phyloP scores from a whole-genome alignment of 2,888 invertebrate species.

The Drosophila anomelani region DNA sequence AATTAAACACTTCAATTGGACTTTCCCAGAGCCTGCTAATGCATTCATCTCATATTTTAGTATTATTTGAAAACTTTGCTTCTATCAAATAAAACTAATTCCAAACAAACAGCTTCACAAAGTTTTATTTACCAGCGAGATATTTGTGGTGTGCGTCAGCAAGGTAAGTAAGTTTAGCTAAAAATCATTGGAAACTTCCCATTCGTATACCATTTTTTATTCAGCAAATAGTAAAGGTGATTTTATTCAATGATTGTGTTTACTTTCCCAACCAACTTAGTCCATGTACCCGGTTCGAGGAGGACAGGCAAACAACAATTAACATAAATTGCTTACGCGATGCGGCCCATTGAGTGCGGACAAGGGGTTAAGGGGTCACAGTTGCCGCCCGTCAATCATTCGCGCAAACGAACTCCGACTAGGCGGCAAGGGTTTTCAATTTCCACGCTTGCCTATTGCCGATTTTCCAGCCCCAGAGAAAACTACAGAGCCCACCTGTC shows the following conservation, averaged over 20 bases:
- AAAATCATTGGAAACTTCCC: constrained; percentile 5
- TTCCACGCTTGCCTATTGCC: constrained; percentile 20
- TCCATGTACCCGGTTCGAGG: constrained; percentile 5
- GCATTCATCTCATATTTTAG: neutral
- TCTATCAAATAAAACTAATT: neutral
- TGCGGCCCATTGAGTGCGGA: constrained; percentile 59
- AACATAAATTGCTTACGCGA: constrained; percentile 67
- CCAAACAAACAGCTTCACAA: neutral
- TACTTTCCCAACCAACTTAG: neutral
- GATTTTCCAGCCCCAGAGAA: constrained; percentile 14
- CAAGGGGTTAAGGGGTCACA: constrained; percentile 50
- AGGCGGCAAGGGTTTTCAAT: constrained; percentile 24
- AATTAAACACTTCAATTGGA: neutral
- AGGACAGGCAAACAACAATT: constrained; percentile 50
- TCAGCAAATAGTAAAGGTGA: neutral
- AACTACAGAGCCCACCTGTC: constrained; percentile 57
- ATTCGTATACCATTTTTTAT: neutral
- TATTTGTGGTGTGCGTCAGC: neutral
- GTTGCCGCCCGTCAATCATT: constrained; percentile 62
- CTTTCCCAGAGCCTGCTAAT: neutral
- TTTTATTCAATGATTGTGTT: neutral
- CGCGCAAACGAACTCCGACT: constrained; percentile 63
- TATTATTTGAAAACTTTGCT: neutral
- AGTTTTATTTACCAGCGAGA: neutral
- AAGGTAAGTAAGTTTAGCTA: neutral